Conservation (phyloP, 2,888 invertebrate species). For the Dusona sp. region DNA sequence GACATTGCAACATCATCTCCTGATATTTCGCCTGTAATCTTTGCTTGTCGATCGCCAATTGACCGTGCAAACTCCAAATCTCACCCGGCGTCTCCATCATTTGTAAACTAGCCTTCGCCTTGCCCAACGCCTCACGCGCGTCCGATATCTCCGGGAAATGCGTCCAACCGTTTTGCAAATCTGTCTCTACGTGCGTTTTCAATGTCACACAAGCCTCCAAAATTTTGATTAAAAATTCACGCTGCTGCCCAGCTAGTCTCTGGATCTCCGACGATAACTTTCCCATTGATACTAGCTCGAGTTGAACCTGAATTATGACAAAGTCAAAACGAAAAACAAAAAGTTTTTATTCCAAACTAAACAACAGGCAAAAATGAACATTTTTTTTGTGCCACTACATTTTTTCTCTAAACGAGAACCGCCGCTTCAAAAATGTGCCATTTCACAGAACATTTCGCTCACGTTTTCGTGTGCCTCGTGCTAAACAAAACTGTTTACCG, state of each 20-base stretch:
- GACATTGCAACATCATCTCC: constrained; percentile 90
- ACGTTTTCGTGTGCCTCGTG: background rate
- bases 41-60: constrained; percentile 88
- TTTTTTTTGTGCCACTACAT: background rate
- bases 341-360: background rate
- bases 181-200: constrained; percentile 91
- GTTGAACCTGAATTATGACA: constrained; percentile 85
- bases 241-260: constrained; percentile 89
- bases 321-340: background rate
- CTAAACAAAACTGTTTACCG: background rate
- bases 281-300: constrained; percentile 89
- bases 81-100: constrained; percentile 87
- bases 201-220: constrained; percentile 91
- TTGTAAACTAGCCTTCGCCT: constrained; percentile 87
- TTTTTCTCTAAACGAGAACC: background rate
- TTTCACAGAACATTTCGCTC: no score
- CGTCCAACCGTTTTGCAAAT: constrained; percentile 89
- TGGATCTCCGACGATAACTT: constrained; percentile 90
- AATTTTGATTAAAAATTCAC: constrained; percentile 90
- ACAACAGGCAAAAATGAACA: background rate
- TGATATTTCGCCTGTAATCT: constrained; percentile 89
- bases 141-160: constrained; percentile 89
- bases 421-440: background rate
- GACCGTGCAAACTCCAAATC: constrained; percentile 87
- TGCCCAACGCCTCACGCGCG: constrained; percentile 88